Conservation (phyloP, 1,140 invertebrate genomes). For the Drosophila pseudoobscura region DNA sequence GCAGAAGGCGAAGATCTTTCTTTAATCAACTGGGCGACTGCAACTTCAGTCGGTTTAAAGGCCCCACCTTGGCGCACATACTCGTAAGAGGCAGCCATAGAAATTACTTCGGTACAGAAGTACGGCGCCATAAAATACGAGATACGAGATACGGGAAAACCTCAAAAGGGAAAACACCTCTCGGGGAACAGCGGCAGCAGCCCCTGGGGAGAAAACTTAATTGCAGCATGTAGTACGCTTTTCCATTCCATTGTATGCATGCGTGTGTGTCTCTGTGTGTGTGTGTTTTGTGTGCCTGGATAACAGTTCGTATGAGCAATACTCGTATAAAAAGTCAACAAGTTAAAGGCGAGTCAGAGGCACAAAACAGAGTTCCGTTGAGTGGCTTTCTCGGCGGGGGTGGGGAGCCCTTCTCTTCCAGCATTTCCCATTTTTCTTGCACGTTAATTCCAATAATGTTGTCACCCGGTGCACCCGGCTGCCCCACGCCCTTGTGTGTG, state of each 20-base stretch:
- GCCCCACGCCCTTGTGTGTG: background rate
- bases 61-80: slow-evolving; percentile 22
- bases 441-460: slow-evolving; percentile 40
- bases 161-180: slow-evolving; percentile 41
- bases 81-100: slow-evolving; percentile 12
- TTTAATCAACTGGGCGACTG: slow-evolving; percentile 16
- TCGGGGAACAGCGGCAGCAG: background rate
- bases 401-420: too few relatives aligned
- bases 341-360: slow-evolving; percentile 16
- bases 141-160: slow-evolving; percentile 20
- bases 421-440: slow-evolving; percentile 4
- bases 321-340: slow-evolving; percentile 38
- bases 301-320: slow-evolving; percentile 64
- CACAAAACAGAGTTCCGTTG: background rate
- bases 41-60: slow-evolving; percentile 17
- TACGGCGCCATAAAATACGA: slow-evolving; percentile 30
- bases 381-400: background rate
- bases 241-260: background rate
- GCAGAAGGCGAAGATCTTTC: too few relatives aligned
- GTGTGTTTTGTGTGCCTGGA: slow-evolving; percentile 4
- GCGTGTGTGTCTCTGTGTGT: slow-evolving; percentile 8
- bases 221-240: slow-evolving; percentile 34
- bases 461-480: background rate
- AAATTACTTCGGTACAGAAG: slow-evolving; percentile 8
- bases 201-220: slow-evolving; percentile 49